Percentiles rank a stretch among this genome's conserved stretches.
phyloP scores from a whole-genome alignment of 2,888 invertebrate species.

The Apodemia mormo region DNA sequence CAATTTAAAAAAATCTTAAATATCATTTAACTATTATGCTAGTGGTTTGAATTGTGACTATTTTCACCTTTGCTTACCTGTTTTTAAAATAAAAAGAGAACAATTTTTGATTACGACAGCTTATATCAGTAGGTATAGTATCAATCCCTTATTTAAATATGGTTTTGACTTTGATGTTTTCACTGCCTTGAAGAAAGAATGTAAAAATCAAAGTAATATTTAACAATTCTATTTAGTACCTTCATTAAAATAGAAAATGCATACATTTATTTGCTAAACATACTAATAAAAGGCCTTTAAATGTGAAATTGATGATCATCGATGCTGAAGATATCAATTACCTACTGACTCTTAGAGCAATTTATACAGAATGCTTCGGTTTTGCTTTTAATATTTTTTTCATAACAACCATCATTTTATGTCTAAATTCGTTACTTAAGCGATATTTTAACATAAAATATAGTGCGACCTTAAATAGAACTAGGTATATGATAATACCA shows the following conservation, averaged over 20 bases:
- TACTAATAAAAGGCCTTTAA: not conserved
- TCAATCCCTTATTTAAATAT: not conserved
- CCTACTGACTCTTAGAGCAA: not conserved
- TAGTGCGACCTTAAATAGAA: constrained; percentile 76
- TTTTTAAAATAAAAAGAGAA: not conserved
- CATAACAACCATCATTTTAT: constrained; percentile 1
- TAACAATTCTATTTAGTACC: not conserved
- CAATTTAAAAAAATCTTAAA: not conserved
- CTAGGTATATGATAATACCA: constrained; percentile 79
- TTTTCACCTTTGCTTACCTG: not conserved
- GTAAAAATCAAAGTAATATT: not conserved
- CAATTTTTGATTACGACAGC: not conserved
- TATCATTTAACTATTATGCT: not conserved
- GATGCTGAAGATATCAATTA: not conserved
- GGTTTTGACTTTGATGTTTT: not conserved
- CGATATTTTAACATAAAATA: constrained; percentile 79
- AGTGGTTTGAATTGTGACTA: not conserved
- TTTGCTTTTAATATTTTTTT: constrained; percentile 8
- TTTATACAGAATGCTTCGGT: constrained; percentile 4
- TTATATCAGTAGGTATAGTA: too few relatives aligned
- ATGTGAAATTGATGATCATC: not conserved
- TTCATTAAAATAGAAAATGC: not conserved
- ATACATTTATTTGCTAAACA: not conserved
- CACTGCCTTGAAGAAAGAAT: not conserved
- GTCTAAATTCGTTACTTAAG: constrained; percentile 16